These are phyloP conservation scores for Cheilosia grossa DNA, from an alignment of 2,888 invertebrate species.

Conservation along the genomic window DNA sequence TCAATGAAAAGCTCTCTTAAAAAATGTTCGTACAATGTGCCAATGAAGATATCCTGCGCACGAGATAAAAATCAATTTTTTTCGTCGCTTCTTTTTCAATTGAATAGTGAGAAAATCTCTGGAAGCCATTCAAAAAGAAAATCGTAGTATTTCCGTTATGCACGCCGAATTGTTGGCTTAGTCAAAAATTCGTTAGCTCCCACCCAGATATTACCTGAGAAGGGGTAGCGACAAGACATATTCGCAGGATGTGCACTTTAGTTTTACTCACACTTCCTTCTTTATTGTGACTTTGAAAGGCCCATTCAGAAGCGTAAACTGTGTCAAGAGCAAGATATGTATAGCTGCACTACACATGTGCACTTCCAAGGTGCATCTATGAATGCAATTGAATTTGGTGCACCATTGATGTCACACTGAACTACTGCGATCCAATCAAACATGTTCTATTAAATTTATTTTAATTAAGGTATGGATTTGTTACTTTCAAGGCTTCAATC, in stretches of 20 bases:
- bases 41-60: no score
- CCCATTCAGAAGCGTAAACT: constrained; percentile 36
- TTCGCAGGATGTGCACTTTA: neutral
- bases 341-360: neutral
- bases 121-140: no score
- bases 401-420: constrained; percentile 36
- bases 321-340: constrained; percentile 55
- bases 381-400: constrained; percentile 50
- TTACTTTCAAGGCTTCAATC: constrained; percentile 15
- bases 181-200: neutral
- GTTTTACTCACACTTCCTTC: constrained; percentile 36
- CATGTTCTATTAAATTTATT: constrained; percentile 35
- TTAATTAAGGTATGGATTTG: constrained; percentile 50
- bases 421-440: constrained; percentile 45
- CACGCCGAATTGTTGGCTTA: neutral
- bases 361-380: constrained; percentile 55
- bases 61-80: no score
- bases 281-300: constrained; percentile 4
- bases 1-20: no score
- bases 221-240: neutral
- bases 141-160: neutral
- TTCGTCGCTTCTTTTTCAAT: no score
- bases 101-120: no score
- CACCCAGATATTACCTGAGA: no score
- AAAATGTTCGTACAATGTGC: no score